A percentile compares a stretch with the other conserved stretches of the same genome.
These are phyloP conservation scores for Anomalospiza imberbis DNA, from an alignment of 2,797 vertebrate species.

Conservation along the genomic window DNA sequence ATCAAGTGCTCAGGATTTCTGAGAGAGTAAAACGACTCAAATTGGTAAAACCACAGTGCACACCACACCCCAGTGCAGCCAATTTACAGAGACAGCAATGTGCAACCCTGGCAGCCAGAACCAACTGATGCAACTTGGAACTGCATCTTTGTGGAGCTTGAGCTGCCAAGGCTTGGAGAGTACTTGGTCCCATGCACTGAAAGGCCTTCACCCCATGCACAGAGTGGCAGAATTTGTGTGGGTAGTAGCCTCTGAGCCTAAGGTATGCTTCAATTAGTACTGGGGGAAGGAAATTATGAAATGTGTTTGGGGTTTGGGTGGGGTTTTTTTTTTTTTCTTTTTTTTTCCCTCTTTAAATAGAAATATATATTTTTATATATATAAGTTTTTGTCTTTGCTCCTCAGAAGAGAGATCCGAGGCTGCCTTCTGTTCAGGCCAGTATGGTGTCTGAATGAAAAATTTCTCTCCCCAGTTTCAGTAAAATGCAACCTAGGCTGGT, in stretches of 20 bases:
- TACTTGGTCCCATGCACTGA: not conserved
- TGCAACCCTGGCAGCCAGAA: not conserved
- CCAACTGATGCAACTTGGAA: not conserved
- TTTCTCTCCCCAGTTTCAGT: not conserved
- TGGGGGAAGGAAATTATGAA: not conserved
- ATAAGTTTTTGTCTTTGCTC: not conserved
- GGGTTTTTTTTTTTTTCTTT: rapidly evolving
- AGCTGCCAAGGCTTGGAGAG: not conserved
- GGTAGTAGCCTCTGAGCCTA: not conserved
- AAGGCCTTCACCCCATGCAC: not conserved
- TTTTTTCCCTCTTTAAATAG: not conserved
- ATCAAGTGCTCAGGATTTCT: not conserved
- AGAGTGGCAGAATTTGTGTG: not conserved
- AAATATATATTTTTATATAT: not conserved
- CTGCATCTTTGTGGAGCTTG: not conserved
- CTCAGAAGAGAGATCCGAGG: not conserved
- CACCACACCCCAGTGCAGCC: not conserved
- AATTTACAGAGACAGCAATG: not conserved
- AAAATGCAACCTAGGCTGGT: not conserved
- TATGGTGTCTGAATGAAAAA: not conserved
- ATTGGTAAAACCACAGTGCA: not conserved
- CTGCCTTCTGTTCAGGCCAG: not conserved
- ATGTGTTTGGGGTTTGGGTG: not conserved
- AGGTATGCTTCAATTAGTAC: not conserved
- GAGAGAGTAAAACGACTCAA: not conserved